A percentile compares a stretch with the other conserved stretches of the same genome.
Conservation (phyloP, 2,797 vertebrate species). For the Epinephelus malabaricus region DNA sequence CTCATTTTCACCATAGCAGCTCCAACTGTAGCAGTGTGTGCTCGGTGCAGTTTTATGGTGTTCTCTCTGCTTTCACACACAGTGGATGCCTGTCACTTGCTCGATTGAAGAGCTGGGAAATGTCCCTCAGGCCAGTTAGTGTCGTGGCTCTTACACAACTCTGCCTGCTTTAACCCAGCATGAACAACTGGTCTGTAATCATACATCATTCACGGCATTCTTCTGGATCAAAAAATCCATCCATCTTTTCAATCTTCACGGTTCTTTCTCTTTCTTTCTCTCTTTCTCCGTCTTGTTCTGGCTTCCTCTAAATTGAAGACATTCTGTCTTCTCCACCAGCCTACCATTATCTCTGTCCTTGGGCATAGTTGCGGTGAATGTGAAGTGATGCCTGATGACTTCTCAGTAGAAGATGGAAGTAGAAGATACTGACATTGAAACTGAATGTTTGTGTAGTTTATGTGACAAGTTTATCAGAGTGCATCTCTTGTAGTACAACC, state of each 20-base stretch:
- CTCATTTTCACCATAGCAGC: not conserved
- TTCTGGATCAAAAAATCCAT: conserved; percentile 21
- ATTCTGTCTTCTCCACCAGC: conserved; percentile 13
- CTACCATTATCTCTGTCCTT: conserved; percentile 12
- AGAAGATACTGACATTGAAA: not conserved
- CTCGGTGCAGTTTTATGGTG: not conserved
- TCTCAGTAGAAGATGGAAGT: not conserved
- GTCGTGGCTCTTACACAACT: not conserved
- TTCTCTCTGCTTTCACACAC: conserved; percentile 23
- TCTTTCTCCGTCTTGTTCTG: not conserved
- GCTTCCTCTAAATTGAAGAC: not conserved
- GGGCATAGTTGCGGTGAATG: not conserved
- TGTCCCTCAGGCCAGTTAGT: conserved; percentile 25
- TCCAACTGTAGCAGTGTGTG: not conserved
- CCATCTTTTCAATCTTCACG: not conserved
- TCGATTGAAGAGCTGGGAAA: conserved; percentile 30
- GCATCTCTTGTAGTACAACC: not conserved
- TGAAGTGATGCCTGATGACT: conserved; percentile 13
- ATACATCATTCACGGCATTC: conserved; percentile 23
- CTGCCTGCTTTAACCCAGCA: conserved; percentile 4
- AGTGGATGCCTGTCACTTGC: conserved; percentile 16
- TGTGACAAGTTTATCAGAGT: not conserved
- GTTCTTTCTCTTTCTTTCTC: not conserved
- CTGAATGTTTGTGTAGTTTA: not conserved
- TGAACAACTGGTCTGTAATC: conserved; percentile 34